Evolutionary conservation across 2,113 vertebrate species (phyloP).

Genomic region (rat (Rattus norvegicus)): GRCr8 NC_086035.1:40591501-40592000

Average conservation of each 20-base stretch:
- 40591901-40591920: background rate
- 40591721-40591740: background rate
- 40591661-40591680: background rate
- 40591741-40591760: background rate
- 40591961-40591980: background rate
- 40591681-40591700: background rate
- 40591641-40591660: background rate
- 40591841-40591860: background rate
- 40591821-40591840: background rate
- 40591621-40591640: background rate
- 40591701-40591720: background rate
- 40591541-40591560: background rate
- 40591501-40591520: background rate
- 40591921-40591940: background rate
- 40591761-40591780: background rate
- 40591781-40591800: background rate
- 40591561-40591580: too few species aligned
- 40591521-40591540: background rate
- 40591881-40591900: background rate
- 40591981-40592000: background rate
- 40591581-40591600: background rate
- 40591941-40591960: background rate
- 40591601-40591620: background rate
- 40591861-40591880: background rate
- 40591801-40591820: background rate